Conservation (phyloP, 1,140 invertebrate genomes). For the Trinorchestia longiramus region DNA sequence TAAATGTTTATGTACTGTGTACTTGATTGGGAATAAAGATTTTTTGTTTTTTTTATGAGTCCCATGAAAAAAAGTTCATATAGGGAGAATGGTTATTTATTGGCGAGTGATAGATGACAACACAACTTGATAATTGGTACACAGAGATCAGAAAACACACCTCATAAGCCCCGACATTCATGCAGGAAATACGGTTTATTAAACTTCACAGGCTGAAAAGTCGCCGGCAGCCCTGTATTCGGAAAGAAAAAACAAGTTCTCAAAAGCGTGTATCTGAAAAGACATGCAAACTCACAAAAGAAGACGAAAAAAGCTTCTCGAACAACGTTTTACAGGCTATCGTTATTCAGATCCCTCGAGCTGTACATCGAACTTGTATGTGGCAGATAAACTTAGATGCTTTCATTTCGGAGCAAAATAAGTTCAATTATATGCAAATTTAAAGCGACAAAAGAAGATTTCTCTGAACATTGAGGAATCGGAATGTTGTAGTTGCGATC, state of each 20-base stretch:
- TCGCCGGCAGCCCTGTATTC: not conserved
- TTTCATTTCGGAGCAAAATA: not conserved
- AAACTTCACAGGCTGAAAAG: not conserved
- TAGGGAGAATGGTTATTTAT: too few relatives aligned
- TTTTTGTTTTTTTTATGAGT: too few relatives aligned
- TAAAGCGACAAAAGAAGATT: not conserved
- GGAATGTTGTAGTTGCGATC: too few relatives aligned
- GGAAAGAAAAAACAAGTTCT: not conserved
- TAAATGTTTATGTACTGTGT: too few relatives aligned
- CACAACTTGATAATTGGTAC: too few relatives aligned
- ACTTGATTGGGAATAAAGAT: too few relatives aligned
- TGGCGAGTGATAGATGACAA: too few relatives aligned
- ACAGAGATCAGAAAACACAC: too few relatives aligned
- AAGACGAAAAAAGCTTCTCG: not conserved
- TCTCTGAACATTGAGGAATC: not conserved
- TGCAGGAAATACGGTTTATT: too few relatives aligned
- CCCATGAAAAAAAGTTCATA: too few relatives aligned
- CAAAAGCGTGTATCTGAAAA: not conserved
- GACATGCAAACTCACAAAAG: not conserved
- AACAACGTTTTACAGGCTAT: not conserved
- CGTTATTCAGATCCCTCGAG: not conserved
- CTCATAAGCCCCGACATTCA: too few relatives aligned
- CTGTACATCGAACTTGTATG: not conserved
- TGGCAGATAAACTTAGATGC: not conserved
- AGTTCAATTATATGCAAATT: not conserved